These are phyloP conservation scores for Onthophagus sagittarius DNA, from an alignment of 2,888 invertebrate genomes.

Conservation along the genomic window DNA sequence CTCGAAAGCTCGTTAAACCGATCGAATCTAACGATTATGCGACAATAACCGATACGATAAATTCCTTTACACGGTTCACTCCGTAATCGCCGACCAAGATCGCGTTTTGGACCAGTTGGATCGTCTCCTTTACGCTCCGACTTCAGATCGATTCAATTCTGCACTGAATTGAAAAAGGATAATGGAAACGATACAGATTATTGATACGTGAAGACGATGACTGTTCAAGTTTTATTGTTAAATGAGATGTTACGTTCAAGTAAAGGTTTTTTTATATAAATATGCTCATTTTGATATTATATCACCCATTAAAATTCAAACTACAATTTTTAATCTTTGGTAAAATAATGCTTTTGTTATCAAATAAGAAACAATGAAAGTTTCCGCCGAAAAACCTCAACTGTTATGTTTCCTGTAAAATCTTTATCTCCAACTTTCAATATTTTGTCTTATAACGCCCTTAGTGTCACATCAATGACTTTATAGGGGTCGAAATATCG, in stretches of 20 bases:
- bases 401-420: too few species aligned
- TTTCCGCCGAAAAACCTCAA: too few species aligned
- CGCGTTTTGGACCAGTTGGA: not conserved
- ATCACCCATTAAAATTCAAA: too few species aligned
- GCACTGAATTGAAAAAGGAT: not conserved
- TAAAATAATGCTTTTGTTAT: too few species aligned
- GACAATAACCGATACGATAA: slow-evolving; percentile 21
- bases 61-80: slow-evolving; percentile 12
- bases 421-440: too few species aligned
- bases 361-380: too few species aligned
- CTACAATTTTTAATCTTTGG: too few species aligned
- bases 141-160: not conserved
- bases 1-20: slow-evolving; percentile 15
- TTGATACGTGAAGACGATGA: not conserved
- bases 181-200: not conserved
- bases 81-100: not conserved
- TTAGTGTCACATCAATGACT: too few species aligned
- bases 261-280: not conserved
- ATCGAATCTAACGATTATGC: slow-evolving; percentile 14
- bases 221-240: not conserved
- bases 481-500: too few species aligned
- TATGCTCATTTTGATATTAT: too few species aligned
- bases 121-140: not conserved
- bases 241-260: not conserved
- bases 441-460: too few species aligned